Evolutionary conservation across 2,888 invertebrate genomes (phyloP), one percentile per base, ranked within the genome.

Genomic region (Noctua janthe): DNA sequence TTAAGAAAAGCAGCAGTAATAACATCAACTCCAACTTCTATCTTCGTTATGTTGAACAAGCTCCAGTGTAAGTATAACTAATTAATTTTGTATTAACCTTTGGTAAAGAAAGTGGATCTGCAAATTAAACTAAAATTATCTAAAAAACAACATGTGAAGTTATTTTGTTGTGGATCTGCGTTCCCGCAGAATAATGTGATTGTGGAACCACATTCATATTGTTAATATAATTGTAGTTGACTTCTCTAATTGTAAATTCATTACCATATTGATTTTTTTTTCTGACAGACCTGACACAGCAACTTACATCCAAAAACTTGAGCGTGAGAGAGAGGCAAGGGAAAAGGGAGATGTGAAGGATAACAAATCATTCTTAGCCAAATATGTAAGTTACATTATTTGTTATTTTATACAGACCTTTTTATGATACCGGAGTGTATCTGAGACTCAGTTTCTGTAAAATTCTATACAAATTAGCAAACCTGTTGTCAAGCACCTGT

Each of bases 361-460:
- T 93, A 99, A 99, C 94, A 97, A 99, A 92, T 99, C 99, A 71
- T 99, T 99, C 96, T 97, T 99, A 89, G 99, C 99, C 6, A 99
- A 99, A 99, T 99, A 99, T 97, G 99, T 99, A 97, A 98, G 99
- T 97, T 84, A 43, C 10, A 49, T 49, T 17, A 43, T 43, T 51
- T 0, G 29, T 76, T 43, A 62, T 64, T 35, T 64, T 17, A 64
- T 35, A 35, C 1, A 64, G 64, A 35, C 62, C 17, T 5, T 59
- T 59, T 59, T 47, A 35, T 47, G 35, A 20, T 66, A 7, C 1
- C n/a, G 6, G 17, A 4, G 23, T 35, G 62, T 15, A 62, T 6
- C 13, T 59, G n/a, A n/a, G 11, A 59, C n/a, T 56, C 13, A n/a
- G 59, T 29, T 62, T 62, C 62, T 17, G 62, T 62, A 29, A 62